Percentiles rank a stretch among this genome's conserved stretches.
Evolutionary conservation across 2,888 invertebrate species (phyloP).

Genomic region (Dicycla oo): DNA sequence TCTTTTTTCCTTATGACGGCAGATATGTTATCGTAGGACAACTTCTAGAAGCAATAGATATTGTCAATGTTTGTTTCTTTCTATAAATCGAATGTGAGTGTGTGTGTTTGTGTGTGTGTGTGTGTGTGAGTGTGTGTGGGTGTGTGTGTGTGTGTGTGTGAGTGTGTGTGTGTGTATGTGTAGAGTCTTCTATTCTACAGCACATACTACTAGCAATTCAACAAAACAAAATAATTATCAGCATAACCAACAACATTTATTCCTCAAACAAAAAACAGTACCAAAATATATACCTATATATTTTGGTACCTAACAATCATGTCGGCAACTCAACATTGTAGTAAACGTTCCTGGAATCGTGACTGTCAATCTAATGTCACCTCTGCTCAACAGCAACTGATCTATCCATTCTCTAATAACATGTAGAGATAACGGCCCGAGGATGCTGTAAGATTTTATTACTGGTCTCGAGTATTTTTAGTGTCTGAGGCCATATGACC

Average conservation of each 20-base stretch:
- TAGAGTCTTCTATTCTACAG: too few relatives aligned
- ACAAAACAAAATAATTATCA: constrained; percentile 24
- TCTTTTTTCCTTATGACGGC: too few relatives aligned
- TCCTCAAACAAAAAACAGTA: constrained; percentile 55
- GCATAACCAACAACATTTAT: constrained; percentile 3
- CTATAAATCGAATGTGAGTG: too few relatives aligned
- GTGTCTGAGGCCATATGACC: constrained; percentile 43
- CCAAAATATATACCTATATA: too few relatives aligned
- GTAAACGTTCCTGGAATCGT: constrained; percentile 35
- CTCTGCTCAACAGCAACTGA: constrained; percentile 60
- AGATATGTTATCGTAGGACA: too few relatives aligned
- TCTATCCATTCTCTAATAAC: constrained; percentile 68
- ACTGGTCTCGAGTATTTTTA: constrained; percentile 62
- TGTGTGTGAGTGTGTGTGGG: too few relatives aligned
- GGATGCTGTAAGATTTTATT: constrained; percentile 73
- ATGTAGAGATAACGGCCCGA: constrained; percentile 71
- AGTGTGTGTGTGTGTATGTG: too few relatives aligned
- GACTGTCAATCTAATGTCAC: constrained; percentile 61
- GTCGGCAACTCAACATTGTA: constrained; percentile 27
- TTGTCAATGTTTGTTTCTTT: too few relatives aligned
- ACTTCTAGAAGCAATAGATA: not conserved
- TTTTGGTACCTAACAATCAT: constrained; percentile 41
- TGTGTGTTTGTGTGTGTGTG: too few relatives aligned
- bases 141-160: too few relatives aligned
- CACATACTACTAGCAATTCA: not conserved